Conservation (phyloP, 2,888 invertebrate species). For the Eupithecia pulchellata region DNA sequence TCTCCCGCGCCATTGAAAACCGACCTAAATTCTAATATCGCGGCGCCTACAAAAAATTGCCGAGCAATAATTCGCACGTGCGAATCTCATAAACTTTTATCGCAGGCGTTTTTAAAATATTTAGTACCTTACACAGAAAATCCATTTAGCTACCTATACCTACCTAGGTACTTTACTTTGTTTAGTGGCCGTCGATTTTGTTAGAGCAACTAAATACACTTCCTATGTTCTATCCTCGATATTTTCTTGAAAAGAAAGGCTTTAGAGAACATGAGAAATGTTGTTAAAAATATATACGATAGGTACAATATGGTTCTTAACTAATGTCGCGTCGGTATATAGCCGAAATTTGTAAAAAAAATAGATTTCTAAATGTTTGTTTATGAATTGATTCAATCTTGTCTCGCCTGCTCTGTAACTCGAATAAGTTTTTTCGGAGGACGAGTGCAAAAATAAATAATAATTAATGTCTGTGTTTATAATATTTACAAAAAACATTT, state of each 20-base stretch:
- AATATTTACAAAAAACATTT: no score
- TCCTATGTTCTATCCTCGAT: no score
- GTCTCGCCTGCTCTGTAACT: neutral
- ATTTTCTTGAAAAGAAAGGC: no score
- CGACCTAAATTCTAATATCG: constrained; percentile 36
- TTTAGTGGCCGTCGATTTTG: neutral
- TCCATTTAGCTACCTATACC: constrained; percentile 22
- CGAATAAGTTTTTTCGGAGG: no score
- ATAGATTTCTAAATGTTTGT: no score
- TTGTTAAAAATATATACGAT: no score
- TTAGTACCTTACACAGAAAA: constrained; percentile 32
- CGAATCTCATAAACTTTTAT: constrained; percentile 38
- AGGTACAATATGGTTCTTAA: no score
- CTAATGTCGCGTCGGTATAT: no score
- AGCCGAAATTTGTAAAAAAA: no score
- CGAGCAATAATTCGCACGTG: constrained; percentile 40
- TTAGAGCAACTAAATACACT: neutral
- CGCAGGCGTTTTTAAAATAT: constrained; percentile 39
- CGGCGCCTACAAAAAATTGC: constrained; percentile 35
- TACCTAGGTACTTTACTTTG: constrained; percentile 1
- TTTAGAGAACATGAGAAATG: no score
- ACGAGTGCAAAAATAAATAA: no score
- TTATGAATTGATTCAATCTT: neutral
- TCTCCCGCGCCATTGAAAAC: constrained; percentile 33
- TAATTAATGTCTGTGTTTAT: no score